A percentile compares a stretch with the other conserved stretches of the same genome.
Conservation (phyloP, 2,113 vertebrate genomes). For the Oryzias woworae region DNA sequence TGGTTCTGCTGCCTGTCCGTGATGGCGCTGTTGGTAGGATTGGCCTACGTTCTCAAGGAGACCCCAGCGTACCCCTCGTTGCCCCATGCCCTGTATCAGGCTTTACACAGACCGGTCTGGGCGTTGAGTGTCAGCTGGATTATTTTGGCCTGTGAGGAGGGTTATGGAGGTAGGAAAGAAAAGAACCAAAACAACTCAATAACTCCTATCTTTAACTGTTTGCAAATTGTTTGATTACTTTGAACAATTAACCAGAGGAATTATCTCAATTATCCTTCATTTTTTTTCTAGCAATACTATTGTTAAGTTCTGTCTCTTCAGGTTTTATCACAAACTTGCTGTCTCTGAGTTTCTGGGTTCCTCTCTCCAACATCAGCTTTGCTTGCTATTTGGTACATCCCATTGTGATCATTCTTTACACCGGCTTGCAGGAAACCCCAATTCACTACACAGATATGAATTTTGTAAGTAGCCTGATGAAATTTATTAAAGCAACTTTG, state of each 20-base stretch:
- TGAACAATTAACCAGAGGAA: not conserved
- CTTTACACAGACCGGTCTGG: slow-evolving; percentile 81
- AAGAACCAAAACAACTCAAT: not conserved
- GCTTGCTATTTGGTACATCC: slow-evolving; percentile 85
- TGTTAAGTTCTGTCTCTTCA: slow-evolving; percentile 36
- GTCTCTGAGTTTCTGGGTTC: slow-evolving; percentile 76
- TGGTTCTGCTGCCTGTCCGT: slow-evolving; percentile 74
- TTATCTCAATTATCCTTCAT: not conserved
- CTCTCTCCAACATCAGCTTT: slow-evolving; percentile 82
- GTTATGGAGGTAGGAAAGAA: slow-evolving; percentile 77
- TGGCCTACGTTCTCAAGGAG: slow-evolving; percentile 75
- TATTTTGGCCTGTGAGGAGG: slow-evolving; percentile 82
- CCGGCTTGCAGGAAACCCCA: slow-evolving; percentile 81
- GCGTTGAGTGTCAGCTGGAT: slow-evolving; percentile 80
- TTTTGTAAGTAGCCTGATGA: slow-evolving; percentile 75
- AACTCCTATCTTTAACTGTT: not conserved
- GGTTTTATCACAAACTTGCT: slow-evolving; percentile 77
- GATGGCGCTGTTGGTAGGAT: slow-evolving; percentile 71
- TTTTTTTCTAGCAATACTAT: not conserved
- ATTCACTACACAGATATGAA: slow-evolving; percentile 82
- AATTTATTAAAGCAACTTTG: not conserved
- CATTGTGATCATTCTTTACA: slow-evolving; percentile 79
- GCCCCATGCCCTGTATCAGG: slow-evolving; percentile 80
- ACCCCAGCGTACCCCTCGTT: slow-evolving; percentile 51
- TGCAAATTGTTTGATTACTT: not conserved